Conservation (phyloP, 2,888 invertebrate species). For the Heliconius cydno region DNA sequence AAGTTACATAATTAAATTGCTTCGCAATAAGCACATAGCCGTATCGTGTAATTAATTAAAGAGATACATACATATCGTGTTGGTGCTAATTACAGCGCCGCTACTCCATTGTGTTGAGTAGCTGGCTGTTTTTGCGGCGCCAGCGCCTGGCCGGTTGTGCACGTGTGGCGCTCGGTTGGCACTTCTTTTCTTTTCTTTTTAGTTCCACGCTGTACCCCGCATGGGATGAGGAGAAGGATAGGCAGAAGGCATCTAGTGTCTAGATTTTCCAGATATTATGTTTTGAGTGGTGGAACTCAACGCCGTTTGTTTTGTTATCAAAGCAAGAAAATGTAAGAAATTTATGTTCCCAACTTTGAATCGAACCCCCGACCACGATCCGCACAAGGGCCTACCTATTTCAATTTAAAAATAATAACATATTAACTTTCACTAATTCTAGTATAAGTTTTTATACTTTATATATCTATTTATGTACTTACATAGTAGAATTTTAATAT, state of each 20-base stretch:
- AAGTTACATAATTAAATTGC: conserved; percentile 16
- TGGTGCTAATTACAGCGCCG: conserved; percentile 43
- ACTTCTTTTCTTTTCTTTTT: background rate
- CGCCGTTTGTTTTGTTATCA: too few species aligned
- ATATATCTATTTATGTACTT: too few species aligned
- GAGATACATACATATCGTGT: conserved; percentile 38
- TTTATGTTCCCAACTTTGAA: too few species aligned
- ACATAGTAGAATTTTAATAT: background rate
- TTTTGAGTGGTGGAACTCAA: too few species aligned
- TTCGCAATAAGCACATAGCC: conserved; percentile 29
- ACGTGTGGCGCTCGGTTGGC: conserved; percentile 29
- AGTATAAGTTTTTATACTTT: too few species aligned
- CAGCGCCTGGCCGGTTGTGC: background rate
- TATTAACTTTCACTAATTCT: background rate
- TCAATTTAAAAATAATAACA: background rate
- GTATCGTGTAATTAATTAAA: conserved; percentile 37
- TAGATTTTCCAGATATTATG: too few species aligned
- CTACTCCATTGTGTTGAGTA: conserved; percentile 43
- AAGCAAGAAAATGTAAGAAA: too few species aligned
- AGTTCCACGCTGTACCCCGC: too few species aligned
- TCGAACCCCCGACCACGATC: too few species aligned
- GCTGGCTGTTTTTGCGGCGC: conserved; percentile 48
- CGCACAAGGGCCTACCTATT: background rate
- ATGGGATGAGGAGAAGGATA: too few species aligned
- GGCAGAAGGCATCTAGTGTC: too few species aligned